Evolutionary conservation across 2,888 invertebrate species (phyloP).

Genomic region (Busseola fusca): DNA sequence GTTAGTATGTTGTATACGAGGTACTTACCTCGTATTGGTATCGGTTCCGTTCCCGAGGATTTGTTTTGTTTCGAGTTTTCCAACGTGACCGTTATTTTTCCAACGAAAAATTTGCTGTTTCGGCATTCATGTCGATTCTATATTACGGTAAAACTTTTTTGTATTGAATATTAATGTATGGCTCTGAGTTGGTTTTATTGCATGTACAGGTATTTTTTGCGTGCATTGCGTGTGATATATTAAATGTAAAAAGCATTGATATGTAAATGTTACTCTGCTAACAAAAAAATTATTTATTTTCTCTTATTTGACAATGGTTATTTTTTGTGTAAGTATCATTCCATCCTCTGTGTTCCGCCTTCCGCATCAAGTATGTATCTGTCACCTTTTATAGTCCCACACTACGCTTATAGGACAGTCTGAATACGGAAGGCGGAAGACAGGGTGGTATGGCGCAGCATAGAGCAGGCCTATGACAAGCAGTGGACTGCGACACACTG

Average conservation of each 20-base stretch:
- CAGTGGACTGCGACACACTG: not conserved
- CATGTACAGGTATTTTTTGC: constrained; percentile 39
- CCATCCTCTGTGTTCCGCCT: not conserved
- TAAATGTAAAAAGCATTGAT: constrained; percentile 28
- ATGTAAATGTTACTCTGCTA: constrained; percentile 31
- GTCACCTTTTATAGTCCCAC: not conserved
- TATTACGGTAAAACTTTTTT: constrained; percentile 55
- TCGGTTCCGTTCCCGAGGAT: constrained; percentile 29
- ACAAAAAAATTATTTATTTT: not conserved
- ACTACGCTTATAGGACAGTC: not conserved
- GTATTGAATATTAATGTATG: constrained; percentile 49
- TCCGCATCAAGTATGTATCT: not conserved
- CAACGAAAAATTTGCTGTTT: constrained; percentile 42
- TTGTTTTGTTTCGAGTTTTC: constrained; percentile 52
- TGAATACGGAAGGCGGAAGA: too few species aligned
- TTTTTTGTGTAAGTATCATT: not conserved
- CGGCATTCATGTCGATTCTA: constrained; percentile 46
- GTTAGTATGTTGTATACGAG: constrained; percentile 25
- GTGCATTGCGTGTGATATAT: constrained; percentile 31
- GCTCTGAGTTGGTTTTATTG: constrained; percentile 42
- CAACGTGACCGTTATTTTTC: constrained; percentile 45
- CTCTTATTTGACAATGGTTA: not conserved
- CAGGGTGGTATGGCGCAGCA: not conserved
- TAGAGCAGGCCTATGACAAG: not conserved
- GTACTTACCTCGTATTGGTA: constrained; percentile 19